A percentile compares a stretch with the other conserved stretches of the same genome.
Conservation (phyloP, 2,113 vertebrate species). For the Tympanuchus pallidicinctus region DNA sequence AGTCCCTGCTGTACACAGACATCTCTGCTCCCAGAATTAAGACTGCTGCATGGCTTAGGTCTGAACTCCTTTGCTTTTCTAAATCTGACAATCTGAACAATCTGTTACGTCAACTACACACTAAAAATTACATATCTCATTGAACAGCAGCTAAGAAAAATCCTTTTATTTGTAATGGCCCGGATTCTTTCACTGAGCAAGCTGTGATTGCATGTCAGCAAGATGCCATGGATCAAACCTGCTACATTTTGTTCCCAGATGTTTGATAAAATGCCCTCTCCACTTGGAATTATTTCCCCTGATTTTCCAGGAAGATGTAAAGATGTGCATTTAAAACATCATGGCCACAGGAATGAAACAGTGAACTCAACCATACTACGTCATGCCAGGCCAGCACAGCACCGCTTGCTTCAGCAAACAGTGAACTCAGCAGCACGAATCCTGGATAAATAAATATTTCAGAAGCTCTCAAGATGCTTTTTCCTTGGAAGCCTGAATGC, state of each 20-base stretch:
- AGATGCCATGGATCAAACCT: conserved; percentile 50
- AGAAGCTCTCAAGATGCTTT: conserved; percentile 29
- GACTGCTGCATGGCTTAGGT: background rate
- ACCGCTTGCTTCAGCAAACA: conserved; percentile 26
- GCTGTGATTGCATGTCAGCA: conserved; percentile 38
- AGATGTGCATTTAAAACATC: conserved; percentile 40
- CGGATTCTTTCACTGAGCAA: conserved; percentile 11
- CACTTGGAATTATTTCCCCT: conserved; percentile 20
- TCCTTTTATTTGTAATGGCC: background rate
- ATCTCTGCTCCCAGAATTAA: background rate
- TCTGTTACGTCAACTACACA: background rate
- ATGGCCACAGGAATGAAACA: background rate
- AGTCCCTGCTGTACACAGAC: background rate
- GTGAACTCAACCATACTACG: conserved; percentile 11
- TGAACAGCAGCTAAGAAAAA: background rate
- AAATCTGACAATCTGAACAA: conserved; percentile 6
- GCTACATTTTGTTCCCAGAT: conserved; percentile 49
- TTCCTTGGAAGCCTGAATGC: conserved; percentile 43
- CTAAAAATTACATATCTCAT: background rate
- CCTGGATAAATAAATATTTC: conserved; percentile 52
- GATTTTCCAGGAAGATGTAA: background rate
- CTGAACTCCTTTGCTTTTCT: background rate
- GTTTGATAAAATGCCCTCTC: conserved; percentile 28
- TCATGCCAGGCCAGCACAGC: conserved; percentile 27
- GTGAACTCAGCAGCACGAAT: conserved; percentile 38